Evolutionary conservation across 1,140 invertebrate genomes (phyloP).

Genomic region (Brachionus rotundiformis): DNA sequence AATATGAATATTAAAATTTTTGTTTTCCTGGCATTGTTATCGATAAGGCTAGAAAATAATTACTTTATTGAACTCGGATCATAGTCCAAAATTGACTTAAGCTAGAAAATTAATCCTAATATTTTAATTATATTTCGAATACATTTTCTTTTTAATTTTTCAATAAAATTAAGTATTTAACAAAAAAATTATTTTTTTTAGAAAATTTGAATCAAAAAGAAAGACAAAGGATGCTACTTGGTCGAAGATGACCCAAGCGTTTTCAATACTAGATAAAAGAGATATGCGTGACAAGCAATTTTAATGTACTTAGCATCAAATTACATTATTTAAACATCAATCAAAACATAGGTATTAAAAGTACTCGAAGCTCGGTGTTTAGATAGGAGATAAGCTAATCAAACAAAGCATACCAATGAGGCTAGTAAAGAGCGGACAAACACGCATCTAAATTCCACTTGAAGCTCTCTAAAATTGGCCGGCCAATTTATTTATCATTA

Average conservation of each 20-base stretch:
- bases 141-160: no score
- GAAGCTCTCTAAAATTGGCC: neutral
- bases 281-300: neutral
- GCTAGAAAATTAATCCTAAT: neutral
- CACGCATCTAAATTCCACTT: conserved; percentile 17
- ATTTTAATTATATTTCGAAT: no score
- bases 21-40: neutral
- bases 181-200: neutral
- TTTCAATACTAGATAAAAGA: neutral
- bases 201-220: neutral
- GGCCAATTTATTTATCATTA: neutral
- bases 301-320: conserved; percentile 8
- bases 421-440: neutral
- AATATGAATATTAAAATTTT: neutral
- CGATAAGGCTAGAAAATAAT: neutral
- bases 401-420: conserved; percentile 3
- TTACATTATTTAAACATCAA: conserved; percentile 21
- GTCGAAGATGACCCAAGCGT: neutral
- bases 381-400: conserved; percentile 6
- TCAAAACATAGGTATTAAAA: conserved; percentile 16
- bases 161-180: neutral
- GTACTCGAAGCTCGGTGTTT: neutral
- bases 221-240: neutral
- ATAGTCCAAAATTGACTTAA: neutral
- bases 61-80: no score